Evolutionary conservation across 2,888 invertebrate genomes (phyloP), one percentile per base, ranked within the genome.

Genomic region (Parapristionchus giblindavisi): DNA sequence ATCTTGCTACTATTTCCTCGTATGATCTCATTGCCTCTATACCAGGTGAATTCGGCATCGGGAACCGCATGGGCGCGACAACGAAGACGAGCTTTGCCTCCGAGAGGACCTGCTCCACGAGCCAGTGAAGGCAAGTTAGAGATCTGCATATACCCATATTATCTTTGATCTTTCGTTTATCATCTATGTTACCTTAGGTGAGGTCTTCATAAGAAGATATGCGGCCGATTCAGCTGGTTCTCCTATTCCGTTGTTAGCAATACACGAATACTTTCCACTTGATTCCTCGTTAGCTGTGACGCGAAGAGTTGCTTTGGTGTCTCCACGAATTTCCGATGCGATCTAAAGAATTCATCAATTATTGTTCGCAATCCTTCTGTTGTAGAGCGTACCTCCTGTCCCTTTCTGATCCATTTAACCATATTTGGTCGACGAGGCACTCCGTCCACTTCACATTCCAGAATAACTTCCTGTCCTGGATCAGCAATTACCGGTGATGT

Each of bases 381-480:
- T 6, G 6, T 24, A 6, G 3, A 8, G 11, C 24, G 24, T 17
- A 60, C 77, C 77, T 76, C 51, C 11, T 76, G 32, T 14, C 80
- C 81, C 51, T 81, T 83, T 70, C 83, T 78, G 72, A 77, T 80
- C 87, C 87, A 87, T 32, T 79, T 77, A 29, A 87, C 83, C 86
- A 87, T 87, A 14, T 84, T 82, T 34, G 77, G 60, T 40, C 72
- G 79, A 27, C 72, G 72, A 1, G 87, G 87, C 14, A 81, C 79
- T 32, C 85, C 87, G 54, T 87, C 87, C 6, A 83, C 87, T 68
- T 86, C 85, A 76, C 87, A 87, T 77, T 87, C 87, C 36, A 87
- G 73, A 5, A 85, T 76, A 3, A 87, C 84, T 8, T 81, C 83
- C 65, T 87, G 87, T 11, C 85, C 85, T 3, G 71, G 75, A 14